Evolutionary conservation across 2,888 invertebrate genomes (phyloP).

Genomic region (Polyommatus iphigenia): DNA sequence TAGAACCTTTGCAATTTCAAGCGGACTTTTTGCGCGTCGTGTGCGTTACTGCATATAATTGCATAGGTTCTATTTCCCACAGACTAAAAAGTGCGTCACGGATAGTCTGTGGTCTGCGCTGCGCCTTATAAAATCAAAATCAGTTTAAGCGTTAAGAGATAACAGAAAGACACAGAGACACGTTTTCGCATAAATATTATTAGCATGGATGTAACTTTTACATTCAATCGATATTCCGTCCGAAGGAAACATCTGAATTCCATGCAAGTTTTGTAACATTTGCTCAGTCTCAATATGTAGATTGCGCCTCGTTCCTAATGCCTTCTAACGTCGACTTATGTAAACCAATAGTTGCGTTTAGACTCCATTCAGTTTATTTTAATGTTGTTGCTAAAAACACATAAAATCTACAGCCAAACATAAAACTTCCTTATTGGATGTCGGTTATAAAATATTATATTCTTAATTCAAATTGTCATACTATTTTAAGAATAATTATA

Average conservation of each 20-base stretch:
- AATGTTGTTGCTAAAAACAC: not conserved
- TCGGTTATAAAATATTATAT: not conserved
- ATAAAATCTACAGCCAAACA: not conserved
- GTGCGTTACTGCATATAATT: too few species aligned
- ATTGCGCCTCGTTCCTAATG: constrained; percentile 19
- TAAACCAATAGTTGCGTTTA: not conserved
- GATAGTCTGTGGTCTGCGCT: too few species aligned
- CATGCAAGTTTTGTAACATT: not conserved
- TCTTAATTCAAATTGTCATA: too few species aligned
- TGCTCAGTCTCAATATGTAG: constrained; percentile 23
- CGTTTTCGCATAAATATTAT: too few species aligned
- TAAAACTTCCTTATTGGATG: not conserved
- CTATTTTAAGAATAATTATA: too few species aligned
- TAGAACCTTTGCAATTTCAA: too few species aligned
- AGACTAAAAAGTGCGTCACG: too few species aligned
- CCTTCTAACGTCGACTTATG: constrained; percentile 6
- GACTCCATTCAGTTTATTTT: not conserved
- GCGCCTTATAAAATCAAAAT: too few species aligned
- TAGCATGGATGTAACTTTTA: not conserved
- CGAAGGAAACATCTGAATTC: constrained; percentile 9
- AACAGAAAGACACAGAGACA: too few species aligned
- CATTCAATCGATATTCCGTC: not conserved
- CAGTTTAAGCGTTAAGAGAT: too few species aligned
- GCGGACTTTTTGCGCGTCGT: too few species aligned
- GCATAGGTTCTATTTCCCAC: too few species aligned